Conservation (phyloP, 2,888 invertebrate genomes). For the Cataglyphis rosenhaueri region DNA sequence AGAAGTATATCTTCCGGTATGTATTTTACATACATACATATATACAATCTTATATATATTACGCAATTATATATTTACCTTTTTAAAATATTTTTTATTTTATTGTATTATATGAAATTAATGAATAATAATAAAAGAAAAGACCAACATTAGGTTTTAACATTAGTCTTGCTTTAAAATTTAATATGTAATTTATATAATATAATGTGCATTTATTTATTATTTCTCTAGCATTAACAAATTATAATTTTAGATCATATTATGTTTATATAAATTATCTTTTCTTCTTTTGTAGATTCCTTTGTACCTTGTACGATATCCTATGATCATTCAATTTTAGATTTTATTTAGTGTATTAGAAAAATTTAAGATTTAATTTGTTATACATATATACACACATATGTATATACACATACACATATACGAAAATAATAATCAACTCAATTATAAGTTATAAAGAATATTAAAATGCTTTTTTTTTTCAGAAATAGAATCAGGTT, state of each 20-base stretch:
- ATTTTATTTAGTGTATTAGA: not conserved
- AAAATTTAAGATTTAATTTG: not conserved
- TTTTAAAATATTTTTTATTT: slow-evolving; percentile 45
- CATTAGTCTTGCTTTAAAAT: not conserved
- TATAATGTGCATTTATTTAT: not conserved
- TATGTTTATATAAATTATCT: not conserved
- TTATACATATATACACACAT: not conserved
- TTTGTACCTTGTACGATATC: not conserved
- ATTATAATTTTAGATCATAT: not conserved
- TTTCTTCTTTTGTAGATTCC: not conserved
- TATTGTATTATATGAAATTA: not conserved
- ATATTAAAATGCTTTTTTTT: slow-evolving; percentile 64
- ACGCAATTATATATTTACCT: not conserved
- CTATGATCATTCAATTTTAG: not conserved
- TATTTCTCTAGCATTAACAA: not conserved
- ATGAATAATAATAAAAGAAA: not conserved
- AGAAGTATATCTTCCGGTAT: slow-evolving; percentile 86
- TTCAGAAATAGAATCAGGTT: slow-evolving; percentile 87
- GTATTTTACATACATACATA: slow-evolving; percentile 62
- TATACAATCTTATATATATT: not conserved
- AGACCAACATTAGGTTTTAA: not conserved
- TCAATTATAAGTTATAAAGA: not conserved
- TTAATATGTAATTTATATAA: not conserved
- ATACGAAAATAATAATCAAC: not conserved
- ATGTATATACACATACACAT: not conserved